phyloP scores from a whole-genome alignment of 2,113 vertebrate genomes.

The Setophaga coronata region DNA sequence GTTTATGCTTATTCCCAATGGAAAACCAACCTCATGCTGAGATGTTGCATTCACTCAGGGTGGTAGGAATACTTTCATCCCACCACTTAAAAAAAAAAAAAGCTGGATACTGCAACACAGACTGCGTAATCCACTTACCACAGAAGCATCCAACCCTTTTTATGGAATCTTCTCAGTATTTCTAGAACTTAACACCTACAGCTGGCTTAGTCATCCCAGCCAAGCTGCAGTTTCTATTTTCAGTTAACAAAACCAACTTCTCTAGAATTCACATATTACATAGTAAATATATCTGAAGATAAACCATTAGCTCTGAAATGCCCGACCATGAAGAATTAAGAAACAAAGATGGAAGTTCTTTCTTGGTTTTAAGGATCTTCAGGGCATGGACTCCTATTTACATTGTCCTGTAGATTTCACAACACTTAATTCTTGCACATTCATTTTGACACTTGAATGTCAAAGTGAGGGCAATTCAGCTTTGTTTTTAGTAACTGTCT shows the following conservation, averaged over 20 bases:
- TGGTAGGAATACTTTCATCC: background rate
- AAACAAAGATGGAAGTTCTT: background rate
- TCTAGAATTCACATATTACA: background rate
- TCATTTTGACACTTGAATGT: conserved; percentile 53
- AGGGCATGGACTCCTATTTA: background rate
- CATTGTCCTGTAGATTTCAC: background rate
- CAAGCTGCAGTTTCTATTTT: background rate
- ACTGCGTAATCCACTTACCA: background rate
- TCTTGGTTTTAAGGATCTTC: background rate
- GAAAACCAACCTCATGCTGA: background rate
- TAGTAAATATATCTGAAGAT: background rate
- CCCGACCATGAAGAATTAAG: background rate
- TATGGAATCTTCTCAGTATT: background rate
- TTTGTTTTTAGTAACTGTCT: background rate
- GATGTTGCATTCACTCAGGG: background rate
- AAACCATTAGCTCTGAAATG: conserved; percentile 1
- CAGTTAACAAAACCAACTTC: background rate
- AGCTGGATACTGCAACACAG: background rate
- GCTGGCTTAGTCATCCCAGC: background rate
- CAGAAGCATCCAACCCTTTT: background rate
- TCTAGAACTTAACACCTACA: background rate
- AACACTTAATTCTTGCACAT: background rate
- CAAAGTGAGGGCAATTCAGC: background rate
- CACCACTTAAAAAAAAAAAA: background rate
- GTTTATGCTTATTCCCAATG: background rate